A percentile compares a stretch with the other conserved stretches of the same genome.
phyloP scores from a whole-genome alignment of 1,140 invertebrate genomes.

The Heliconius himera region DNA sequence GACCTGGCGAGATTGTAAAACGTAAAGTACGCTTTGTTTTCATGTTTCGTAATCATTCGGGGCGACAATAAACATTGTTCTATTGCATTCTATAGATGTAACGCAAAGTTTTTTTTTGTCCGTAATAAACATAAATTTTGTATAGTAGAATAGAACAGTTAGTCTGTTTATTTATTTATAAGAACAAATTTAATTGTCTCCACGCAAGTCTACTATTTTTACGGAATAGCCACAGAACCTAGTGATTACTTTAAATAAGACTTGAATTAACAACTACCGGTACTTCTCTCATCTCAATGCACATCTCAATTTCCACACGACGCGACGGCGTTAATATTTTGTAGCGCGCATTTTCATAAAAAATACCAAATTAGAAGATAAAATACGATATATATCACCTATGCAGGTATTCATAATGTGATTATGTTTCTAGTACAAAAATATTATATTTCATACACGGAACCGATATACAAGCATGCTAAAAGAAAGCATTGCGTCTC shows the following conservation, averaged over 20 bases:
- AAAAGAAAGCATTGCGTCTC: background rate
- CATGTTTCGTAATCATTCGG: conserved; percentile 19
- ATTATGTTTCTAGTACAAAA: background rate
- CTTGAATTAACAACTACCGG: too few species aligned
- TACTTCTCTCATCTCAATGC: too few species aligned
- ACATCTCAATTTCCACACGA: too few species aligned
- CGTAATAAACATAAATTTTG: background rate
- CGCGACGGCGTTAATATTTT: too few species aligned
- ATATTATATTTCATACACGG: background rate
- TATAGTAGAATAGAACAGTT: background rate
- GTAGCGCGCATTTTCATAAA: too few species aligned
- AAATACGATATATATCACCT: too few species aligned
- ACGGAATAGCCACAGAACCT: too few species aligned
- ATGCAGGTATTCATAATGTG: background rate
- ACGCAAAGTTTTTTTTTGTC: background rate
- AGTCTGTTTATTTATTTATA: background rate
- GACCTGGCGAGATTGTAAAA: conserved; percentile 45
- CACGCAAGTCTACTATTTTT: too few species aligned
- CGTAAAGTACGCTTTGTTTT: conserved; percentile 33
- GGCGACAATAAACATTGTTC: conserved; percentile 12
- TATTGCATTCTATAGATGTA: background rate
- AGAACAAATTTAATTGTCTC: background rate
- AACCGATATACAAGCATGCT: background rate
- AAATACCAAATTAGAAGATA: too few species aligned
- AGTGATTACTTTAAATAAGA: too few species aligned